These are phyloP conservation scores for Strix aluco DNA, from an alignment of 2,113 vertebrate species.

Conservation along the genomic window DNA sequence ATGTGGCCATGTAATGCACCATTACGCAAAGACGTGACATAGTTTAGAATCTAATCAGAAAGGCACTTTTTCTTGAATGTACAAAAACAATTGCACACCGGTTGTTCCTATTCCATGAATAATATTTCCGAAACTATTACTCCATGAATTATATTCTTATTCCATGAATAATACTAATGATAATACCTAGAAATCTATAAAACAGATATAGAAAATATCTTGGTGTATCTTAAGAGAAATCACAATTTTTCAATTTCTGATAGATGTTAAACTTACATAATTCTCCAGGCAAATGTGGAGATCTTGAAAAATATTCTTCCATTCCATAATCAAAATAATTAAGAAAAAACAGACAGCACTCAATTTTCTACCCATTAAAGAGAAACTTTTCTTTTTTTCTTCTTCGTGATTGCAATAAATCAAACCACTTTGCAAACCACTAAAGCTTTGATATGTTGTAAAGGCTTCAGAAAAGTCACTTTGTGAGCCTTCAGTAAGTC, in stretches of 20 bases:
- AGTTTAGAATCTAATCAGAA: not conserved
- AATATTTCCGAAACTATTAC: slow-evolving; percentile 19
- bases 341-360: rapidly evolving
- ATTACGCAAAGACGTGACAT: not conserved
- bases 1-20: not conserved
- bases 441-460: not conserved
- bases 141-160: not conserved
- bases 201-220: not conserved
- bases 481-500: not conserved
- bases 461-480: not conserved
- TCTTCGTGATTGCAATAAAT: not conserved
- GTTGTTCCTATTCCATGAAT: not conserved
- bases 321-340: not conserved
- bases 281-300: not conserved
- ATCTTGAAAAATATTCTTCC: not conserved
- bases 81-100: not conserved
- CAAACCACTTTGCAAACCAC: not conserved
- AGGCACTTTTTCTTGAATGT: not conserved
- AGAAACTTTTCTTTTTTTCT: not conserved
- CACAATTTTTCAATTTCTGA: not conserved
- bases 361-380: not conserved
- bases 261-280: not conserved
- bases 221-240: not conserved
- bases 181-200: not conserved
- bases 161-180: not conserved